These are phyloP conservation scores for Dicrostonyx torquatus DNA, from an alignment of 2,797 vertebrate genomes.

Conservation along the genomic window DNA sequence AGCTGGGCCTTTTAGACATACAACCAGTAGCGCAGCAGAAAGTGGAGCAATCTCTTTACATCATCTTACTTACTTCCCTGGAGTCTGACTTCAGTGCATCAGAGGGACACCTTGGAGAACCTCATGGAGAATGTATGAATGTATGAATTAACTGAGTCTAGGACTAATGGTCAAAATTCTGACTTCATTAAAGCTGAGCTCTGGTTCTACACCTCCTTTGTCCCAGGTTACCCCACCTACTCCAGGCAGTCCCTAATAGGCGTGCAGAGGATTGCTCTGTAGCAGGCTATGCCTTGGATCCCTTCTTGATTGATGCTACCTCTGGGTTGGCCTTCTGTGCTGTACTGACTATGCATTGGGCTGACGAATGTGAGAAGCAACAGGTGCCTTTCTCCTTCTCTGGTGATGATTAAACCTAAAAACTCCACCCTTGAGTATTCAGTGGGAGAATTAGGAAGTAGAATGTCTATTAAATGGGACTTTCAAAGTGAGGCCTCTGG, in stretches of 20 bases:
- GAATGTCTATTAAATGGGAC: background rate
- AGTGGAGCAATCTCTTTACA: background rate
- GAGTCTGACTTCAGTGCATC: background rate
- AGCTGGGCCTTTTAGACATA: background rate
- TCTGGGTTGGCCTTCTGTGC: background rate
- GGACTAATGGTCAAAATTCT: background rate
- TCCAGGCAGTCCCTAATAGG: fast-evolving
- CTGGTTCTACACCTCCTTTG: background rate
- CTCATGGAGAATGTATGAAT: background rate
- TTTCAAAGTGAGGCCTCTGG: background rate
- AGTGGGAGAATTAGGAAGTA: background rate
- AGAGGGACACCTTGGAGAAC: background rate
- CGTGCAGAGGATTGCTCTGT: background rate
- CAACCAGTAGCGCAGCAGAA: background rate
- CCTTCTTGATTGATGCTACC: background rate
- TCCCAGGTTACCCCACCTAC: no score
- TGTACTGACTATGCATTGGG: background rate
- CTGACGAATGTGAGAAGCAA: background rate
- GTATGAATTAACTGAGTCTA: background rate
- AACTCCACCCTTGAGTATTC: background rate
- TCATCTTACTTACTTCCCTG: background rate
- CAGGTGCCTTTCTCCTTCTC: background rate
- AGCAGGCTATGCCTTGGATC: background rate
- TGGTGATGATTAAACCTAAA: background rate
- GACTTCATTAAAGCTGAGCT: background rate